Evolutionary conservation across 2,113 vertebrate species (phyloP), one percentile per base, ranked within the genome.

Genomic region (Hepsetus odoe): DNA sequence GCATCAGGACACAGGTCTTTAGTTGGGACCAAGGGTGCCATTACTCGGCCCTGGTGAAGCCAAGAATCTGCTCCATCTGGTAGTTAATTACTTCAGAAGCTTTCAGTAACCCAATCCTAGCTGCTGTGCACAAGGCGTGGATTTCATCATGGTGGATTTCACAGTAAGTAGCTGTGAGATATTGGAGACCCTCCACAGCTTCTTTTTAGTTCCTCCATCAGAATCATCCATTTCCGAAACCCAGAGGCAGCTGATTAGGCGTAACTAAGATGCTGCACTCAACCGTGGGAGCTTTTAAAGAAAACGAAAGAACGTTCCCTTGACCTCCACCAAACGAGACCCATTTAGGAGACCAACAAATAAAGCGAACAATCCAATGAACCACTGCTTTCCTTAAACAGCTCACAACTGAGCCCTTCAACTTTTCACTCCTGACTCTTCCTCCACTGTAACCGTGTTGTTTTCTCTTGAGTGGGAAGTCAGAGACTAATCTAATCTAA

Each of bases 401-500:
- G n/a, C 35, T 5, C 4, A 38, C 4, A 38, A 9, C 35, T 9
- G 9, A 55, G 11, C n/a, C 20, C 11, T 55, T 24, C 4, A 4
- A 24, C 51, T 55, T 10, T 24, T 55, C 20, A n/a, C 22, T 55
- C 51, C 9, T 9, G n/a, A 22, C n/a, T 55, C 22, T 22, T 53
- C 20, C 20, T 53, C n/a, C 53, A 30, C n/a, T 18, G 33, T 42
- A 73, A 58, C 35, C 26, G 16, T 5, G n/a, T 42, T 58, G 22
- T 1, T 26, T 12, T 61, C 44, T 26, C 55, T 59, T 28, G 20
- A 56, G 22, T 59, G 22, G 35, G 44, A 59, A 59, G 24, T 22
- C 5, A 35, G 22, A 61, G 58, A 33, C 53, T 61, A 73, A 73
- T 44, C 32, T 83, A 75, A 87, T 83, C 74, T 77, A 77, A 84